phyloP scores from a whole-genome alignment of 1,140 invertebrate genomes.

The Dinoponera quadriceps region DNA sequence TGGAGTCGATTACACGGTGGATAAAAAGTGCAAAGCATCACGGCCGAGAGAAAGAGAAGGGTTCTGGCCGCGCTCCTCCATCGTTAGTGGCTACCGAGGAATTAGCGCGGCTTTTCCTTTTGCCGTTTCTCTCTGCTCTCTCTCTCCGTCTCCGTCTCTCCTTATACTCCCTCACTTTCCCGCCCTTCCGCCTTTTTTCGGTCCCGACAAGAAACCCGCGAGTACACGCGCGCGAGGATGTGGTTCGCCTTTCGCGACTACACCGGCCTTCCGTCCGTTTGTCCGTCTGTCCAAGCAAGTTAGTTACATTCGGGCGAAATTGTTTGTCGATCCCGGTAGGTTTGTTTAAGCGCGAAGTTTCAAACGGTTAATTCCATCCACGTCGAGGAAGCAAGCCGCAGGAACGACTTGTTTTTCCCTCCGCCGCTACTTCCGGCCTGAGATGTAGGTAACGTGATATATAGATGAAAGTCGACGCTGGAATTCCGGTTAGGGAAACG shows the following conservation, averaged over 20 bases:
- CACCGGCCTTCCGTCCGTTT: background rate
- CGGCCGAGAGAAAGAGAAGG: background rate
- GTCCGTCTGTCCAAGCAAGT: slow-evolving; percentile 5
- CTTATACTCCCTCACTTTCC: slow-evolving; percentile 5
- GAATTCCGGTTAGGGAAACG: slow-evolving; percentile 13
- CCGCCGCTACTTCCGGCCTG: slow-evolving; percentile 10
- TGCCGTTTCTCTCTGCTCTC: background rate
- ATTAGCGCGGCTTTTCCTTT: slow-evolving; percentile 50
- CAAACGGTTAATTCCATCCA: slow-evolving; percentile 80
- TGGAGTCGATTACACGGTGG: slow-evolving; percentile 52
- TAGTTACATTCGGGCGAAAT: slow-evolving; percentile 72
- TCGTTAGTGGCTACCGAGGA: slow-evolving; percentile 50
- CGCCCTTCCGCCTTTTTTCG: slow-evolving; percentile 3
- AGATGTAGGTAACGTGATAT: slow-evolving; percentile 27
- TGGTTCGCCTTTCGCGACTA: background rate
- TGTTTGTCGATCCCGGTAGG: slow-evolving; percentile 74
- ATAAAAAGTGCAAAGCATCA: slow-evolving; percentile 39
- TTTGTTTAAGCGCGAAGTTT: slow-evolving; percentile 78
- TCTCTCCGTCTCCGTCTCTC: background rate
- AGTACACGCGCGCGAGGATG: background rate
- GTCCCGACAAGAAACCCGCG: slow-evolving; percentile 1
- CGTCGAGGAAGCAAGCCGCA: slow-evolving; percentile 24
- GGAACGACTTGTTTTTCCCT: slow-evolving; percentile 45
- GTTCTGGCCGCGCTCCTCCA: slow-evolving; percentile 14
- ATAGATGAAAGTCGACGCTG: background rate